These are phyloP conservation scores for Lanius collurio DNA, from an alignment of 2,113 vertebrate genomes.

Conservation along the genomic window DNA sequence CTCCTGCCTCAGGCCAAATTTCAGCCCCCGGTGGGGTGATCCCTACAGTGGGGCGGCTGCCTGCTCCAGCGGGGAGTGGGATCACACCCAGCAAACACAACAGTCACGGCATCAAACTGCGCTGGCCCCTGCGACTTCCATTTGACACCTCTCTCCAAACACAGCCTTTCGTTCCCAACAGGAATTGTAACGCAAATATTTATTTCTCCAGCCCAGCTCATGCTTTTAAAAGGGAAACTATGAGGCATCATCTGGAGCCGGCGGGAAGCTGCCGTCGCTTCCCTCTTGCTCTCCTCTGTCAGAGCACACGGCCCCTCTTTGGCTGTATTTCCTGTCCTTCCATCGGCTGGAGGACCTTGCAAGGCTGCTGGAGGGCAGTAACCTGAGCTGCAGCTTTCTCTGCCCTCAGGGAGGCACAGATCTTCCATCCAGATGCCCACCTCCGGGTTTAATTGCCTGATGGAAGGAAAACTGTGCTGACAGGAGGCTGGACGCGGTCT, in stretches of 20 bases:
- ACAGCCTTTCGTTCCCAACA: background rate
- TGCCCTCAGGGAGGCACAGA: background rate
- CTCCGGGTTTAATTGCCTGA: background rate
- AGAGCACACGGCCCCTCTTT: background rate
- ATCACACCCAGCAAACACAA: background rate
- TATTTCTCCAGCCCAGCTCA: background rate
- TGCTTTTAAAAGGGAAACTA: slow-evolving; percentile 35
- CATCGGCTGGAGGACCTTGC: background rate
- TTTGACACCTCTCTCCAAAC: slow-evolving; percentile 40
- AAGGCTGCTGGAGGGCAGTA: background rate
- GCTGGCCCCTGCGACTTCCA: background rate
- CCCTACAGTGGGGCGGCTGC: background rate
- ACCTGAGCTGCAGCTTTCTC: background rate
- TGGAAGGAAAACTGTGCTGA: background rate
- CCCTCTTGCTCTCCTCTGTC: background rate
- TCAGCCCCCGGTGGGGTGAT: background rate
- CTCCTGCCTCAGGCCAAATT: background rate
- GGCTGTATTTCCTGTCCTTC: background rate
- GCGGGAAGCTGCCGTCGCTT: background rate
- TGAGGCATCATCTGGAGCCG: background rate
- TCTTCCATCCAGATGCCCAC: background rate
- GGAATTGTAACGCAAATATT: slow-evolving; percentile 27
- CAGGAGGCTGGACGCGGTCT: background rate
- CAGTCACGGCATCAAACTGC: background rate
- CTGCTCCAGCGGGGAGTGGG: background rate